Conservation (phyloP, 2,113 vertebrate genomes). For the Charina bottae region DNA sequence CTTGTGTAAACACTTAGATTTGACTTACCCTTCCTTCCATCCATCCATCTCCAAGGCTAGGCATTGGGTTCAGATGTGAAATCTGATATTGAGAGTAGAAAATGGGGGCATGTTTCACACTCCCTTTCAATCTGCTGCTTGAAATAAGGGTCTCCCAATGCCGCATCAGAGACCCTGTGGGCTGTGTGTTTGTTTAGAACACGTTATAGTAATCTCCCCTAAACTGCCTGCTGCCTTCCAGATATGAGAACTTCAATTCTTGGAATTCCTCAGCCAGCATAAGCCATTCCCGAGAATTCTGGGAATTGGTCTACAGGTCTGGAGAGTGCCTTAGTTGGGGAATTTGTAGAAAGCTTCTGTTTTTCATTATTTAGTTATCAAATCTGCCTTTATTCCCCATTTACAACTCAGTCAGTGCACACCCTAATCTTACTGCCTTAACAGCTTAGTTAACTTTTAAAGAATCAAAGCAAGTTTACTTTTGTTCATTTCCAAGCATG, state of each 20-base stretch:
- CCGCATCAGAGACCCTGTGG: too few relatives aligned
- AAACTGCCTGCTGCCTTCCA: background rate
- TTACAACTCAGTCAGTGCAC: background rate
- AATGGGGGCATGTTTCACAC: too few relatives aligned
- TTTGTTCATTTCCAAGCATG: background rate
- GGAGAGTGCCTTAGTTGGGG: background rate
- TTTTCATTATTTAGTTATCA: background rate
- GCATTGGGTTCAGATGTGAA: too few relatives aligned
- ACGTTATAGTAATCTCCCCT: background rate
- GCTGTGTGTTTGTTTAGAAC: too few relatives aligned
- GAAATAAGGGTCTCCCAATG: too few relatives aligned
- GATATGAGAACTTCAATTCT: background rate
- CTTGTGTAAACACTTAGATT: too few relatives aligned
- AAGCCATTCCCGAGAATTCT: background rate
- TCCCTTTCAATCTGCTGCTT: too few relatives aligned
- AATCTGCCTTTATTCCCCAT: background rate
- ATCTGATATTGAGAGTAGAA: too few relatives aligned
- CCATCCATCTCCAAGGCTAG: too few relatives aligned
- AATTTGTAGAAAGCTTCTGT: background rate
- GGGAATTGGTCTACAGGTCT: background rate
- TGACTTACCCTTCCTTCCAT: too few relatives aligned
- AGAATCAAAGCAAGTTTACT: conserved; percentile 5
- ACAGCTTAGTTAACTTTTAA: background rate
- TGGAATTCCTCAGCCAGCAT: background rate
- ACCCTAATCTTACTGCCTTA: background rate